Base-by-base conservation (phyloP, 2,113 vertebrate species). In the Cyprinodon brontotheroides region DNA sequence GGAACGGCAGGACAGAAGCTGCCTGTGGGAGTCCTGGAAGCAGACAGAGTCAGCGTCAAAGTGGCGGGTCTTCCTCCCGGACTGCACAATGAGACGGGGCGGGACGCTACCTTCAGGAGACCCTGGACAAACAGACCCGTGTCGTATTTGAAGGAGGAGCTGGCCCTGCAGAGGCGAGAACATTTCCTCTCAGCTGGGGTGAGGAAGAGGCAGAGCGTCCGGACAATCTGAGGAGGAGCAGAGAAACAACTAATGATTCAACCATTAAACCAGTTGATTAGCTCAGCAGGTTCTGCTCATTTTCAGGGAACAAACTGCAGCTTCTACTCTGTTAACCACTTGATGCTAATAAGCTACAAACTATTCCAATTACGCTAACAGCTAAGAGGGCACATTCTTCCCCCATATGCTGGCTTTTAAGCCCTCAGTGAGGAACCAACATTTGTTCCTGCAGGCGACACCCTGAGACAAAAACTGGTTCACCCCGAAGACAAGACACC, bases 111-210 rank as follows among this genome's bases (percentile, higher is more conserved):
- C 95, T 99, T 99, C 22, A 99, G 95, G 69, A 99, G 94, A 37
- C 98, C 98, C 93, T 99, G 98, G 61, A 99, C 96, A 87, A 98
- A 98, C 53, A 99, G 95, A 37, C 98, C 98, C 0, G 97, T 98
- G 82, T 99, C 97, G 0, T 99, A 99, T 82, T 95, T 97, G 91
- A 98, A 98, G 43, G 96, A 96, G 17, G 95, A 94, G 72, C 96
- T 95, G 20, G 90, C 91, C 82, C 93, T 95, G 89, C 97, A 99
- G 37, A 98, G 94, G 47, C 98, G 95, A 72, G 98, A 99, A 85
- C 97, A 97, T 86, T 97, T 97, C 74, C 96, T 95, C 87, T 99
- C 97, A 41, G 95, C 91, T 0, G 96, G 95, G 4, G 96, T 97
- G 80, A 99, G 96, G 92, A 99, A 99, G 67, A 99, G 95, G 90